Conservation (phyloP, 2,888 invertebrate genomes). For the Adelphocoris suturalis region DNA sequence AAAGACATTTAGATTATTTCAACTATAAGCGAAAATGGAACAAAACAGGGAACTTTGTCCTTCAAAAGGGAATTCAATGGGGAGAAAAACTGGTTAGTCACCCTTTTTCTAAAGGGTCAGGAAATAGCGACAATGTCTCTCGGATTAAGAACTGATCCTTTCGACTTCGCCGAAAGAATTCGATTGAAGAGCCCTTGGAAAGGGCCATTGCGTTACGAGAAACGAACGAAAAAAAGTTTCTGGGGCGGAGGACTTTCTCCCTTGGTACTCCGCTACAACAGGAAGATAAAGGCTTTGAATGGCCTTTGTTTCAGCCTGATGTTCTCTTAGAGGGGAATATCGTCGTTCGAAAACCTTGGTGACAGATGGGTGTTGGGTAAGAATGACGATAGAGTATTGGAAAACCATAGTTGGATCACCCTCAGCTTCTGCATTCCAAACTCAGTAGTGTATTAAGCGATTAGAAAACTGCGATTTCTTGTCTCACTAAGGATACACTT, state of each 20-base stretch:
- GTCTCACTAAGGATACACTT: too few relatives aligned
- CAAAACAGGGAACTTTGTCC: background rate
- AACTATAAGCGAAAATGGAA: background rate
- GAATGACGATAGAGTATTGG: too few relatives aligned
- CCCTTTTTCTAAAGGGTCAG: background rate
- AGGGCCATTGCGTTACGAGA: constrained; percentile 17
- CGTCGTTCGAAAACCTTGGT: background rate
- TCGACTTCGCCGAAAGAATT: constrained; percentile 36
- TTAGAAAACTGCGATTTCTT: too few relatives aligned
- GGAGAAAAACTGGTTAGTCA: background rate
- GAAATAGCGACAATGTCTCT: constrained; percentile 20
- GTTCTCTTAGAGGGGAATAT: background rate
- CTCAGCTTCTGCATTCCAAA: too few relatives aligned
- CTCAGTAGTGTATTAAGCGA: too few relatives aligned
- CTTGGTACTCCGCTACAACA: background rate
- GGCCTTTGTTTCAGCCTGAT: constrained; percentile 5
- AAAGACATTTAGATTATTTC: too few relatives aligned
- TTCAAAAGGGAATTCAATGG: background rate
- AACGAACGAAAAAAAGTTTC: constrained; percentile 23
- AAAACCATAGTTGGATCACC: too few relatives aligned
- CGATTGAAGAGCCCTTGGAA: constrained; percentile 23
- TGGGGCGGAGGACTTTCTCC: background rate
- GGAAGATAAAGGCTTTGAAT: background rate
- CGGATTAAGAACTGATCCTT: constrained; percentile 42
- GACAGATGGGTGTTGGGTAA: background rate